phyloP scores from a whole-genome alignment of 2,888 invertebrate genomes.

The Trissoscelio sp. region DNA sequence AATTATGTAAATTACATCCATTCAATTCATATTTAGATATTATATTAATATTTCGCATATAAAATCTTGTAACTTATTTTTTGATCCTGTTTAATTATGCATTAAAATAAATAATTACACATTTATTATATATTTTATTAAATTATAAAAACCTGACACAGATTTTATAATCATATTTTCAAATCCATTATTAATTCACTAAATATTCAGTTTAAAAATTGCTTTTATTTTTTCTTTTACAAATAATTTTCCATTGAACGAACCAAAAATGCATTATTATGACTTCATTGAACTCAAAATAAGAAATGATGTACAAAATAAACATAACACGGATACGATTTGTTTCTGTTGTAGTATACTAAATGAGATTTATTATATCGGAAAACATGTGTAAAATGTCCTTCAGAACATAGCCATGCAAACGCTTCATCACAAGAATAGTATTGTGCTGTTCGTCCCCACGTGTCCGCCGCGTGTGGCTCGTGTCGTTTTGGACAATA shows the following conservation, averaged over 20 bases:
- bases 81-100: no score
- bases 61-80: no score
- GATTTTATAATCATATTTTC: no score
- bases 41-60: no score
- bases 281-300: slow-evolving; percentile 3
- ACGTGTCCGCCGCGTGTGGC: slow-evolving; percentile 47
- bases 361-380: slow-evolving; percentile 30
- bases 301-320: slow-evolving; percentile 9
- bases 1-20: no score
- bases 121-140: no score
- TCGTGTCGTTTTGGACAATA: slow-evolving; percentile 12
- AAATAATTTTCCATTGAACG: not conserved
- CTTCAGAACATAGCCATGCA: no score
- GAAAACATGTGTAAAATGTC: slow-evolving; percentile 43
- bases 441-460: slow-evolving; percentile 7
- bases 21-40: no score
- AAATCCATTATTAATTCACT: no score
- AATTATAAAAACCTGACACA: no score
- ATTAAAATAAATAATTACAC: no score
- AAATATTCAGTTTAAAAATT: no score
- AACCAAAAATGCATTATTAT: slow-evolving; percentile 9
- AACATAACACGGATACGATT: slow-evolving; percentile 10
- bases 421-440: not conserved
- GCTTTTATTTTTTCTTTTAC: not conserved
- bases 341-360: slow-evolving; percentile 40